Percentiles rank a stretch among this genome's conserved stretches.
phyloP scores from a whole-genome alignment of 2,797 vertebrate genomes.

The Eospalax fontanierii region DNA sequence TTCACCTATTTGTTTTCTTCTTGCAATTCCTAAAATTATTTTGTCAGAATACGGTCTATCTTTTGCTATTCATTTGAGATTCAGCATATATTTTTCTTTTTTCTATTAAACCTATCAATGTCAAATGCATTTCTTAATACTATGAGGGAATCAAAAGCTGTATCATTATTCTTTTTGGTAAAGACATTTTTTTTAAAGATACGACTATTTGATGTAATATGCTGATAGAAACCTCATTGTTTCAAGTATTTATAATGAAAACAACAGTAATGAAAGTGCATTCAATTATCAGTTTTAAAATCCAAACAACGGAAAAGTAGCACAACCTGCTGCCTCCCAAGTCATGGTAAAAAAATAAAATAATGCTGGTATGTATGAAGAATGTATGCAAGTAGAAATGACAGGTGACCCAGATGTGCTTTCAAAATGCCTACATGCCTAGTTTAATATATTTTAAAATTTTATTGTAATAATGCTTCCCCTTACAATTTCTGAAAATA shows the following conservation, averaged over 20 bases:
- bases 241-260: constrained; percentile 86
- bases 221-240: constrained; percentile 82
- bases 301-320: constrained; percentile 85
- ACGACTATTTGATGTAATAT: constrained; percentile 74
- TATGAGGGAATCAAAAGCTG: constrained; percentile 9
- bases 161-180: constrained; percentile 23
- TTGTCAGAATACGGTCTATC: no score
- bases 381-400: constrained; percentile 81
- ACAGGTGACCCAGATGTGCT: constrained; percentile 85
- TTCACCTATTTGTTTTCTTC: constrained; percentile 5
- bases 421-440: constrained; percentile 56
- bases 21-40: constrained; percentile 43
- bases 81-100: constrained; percentile 38
- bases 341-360: constrained; percentile 83
- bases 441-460: constrained; percentile 68
- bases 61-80: constrained; percentile 60
- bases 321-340: constrained; percentile 87
- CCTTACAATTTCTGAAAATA: constrained; percentile 66
- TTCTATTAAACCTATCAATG: constrained; percentile 47
- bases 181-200: constrained; percentile 62
- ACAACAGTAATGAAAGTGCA: constrained; percentile 81
- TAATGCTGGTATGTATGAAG: background rate
- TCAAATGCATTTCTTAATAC: constrained; percentile 34
- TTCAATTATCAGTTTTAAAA: constrained; percentile 89
- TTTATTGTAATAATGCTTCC: constrained; percentile 19